Evolutionary conservation across 2,113 vertebrate genomes (phyloP).

Genomic region (Dryoscopus gambensis): DNA sequence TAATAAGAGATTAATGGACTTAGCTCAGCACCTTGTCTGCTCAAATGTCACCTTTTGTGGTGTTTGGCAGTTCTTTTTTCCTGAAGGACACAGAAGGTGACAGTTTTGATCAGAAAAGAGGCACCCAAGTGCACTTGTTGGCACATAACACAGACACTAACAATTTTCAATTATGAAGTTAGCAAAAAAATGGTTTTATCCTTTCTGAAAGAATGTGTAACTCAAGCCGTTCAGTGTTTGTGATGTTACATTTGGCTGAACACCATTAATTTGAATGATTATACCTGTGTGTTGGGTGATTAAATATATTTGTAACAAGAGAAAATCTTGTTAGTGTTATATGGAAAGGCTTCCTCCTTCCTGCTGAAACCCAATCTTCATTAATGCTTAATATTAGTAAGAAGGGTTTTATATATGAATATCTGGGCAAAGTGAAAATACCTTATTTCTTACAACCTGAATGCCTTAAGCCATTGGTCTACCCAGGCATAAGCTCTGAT

Average conservation of each 20-base stretch:
- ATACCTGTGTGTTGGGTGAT: background rate
- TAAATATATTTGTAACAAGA: background rate
- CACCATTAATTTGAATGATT: constrained; percentile 4
- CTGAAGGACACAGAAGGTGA: background rate
- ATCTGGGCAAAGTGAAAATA: background rate
- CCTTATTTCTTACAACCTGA: background rate
- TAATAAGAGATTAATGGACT: constrained; percentile 23
- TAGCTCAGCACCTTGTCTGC: background rate
- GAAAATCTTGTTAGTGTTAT: background rate
- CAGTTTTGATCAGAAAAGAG: constrained; percentile 52
- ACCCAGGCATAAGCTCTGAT: background rate
- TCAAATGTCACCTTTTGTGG: constrained; percentile 30
- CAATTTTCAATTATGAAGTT: constrained; percentile 6
- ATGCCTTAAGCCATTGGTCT: background rate
- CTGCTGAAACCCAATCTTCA: background rate
- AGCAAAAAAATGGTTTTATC: background rate
- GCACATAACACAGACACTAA: background rate
- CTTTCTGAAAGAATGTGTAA: constrained; percentile 32
- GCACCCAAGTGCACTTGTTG: background rate
- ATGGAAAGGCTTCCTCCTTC: background rate
- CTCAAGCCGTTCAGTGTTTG: constrained; percentile 5
- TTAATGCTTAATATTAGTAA: background rate
- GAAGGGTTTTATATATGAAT: background rate
- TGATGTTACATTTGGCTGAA: constrained; percentile 15
- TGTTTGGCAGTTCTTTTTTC: background rate